phyloP scores from a whole-genome alignment of 2,888 invertebrate genomes.

The Phalera bucephala region DNA sequence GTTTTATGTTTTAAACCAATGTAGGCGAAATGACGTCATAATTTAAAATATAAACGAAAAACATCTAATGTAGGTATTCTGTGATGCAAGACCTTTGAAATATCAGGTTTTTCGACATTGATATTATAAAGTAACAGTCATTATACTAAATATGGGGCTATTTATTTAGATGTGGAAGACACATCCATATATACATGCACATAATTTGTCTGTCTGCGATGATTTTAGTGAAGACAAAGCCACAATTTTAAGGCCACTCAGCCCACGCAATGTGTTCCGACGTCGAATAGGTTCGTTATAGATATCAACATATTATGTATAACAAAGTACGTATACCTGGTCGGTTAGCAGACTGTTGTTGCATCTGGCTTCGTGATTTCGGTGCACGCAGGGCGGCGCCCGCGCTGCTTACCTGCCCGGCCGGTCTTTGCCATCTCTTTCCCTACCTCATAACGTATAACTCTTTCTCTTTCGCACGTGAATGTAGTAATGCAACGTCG shows the following conservation, averaged over 20 bases:
- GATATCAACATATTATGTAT: slow-evolving; percentile 14
- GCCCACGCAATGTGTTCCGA: slow-evolving; percentile 22
- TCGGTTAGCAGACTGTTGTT: slow-evolving; percentile 41
- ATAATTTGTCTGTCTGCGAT: neutral
- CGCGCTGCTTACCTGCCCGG: slow-evolving; percentile 53
- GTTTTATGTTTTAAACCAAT: neutral
- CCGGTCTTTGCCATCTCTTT: slow-evolving; percentile 52
- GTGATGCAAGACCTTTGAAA: neutral
- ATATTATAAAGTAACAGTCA: neutral
- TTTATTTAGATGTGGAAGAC: neutral
- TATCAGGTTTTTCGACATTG: neutral
- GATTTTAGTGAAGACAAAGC: slow-evolving; percentile 11
- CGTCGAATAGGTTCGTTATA: slow-evolving; percentile 17
- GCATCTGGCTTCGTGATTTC: slow-evolving; percentile 61
- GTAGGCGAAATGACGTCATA: neutral
- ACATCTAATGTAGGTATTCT: neutral
- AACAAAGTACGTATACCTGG: slow-evolving; percentile 24
- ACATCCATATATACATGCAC: too few species aligned
- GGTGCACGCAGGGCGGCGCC: slow-evolving; percentile 44
- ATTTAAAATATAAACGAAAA: neutral
- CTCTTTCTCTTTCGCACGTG: slow-evolving; percentile 31
- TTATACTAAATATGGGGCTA: neutral
- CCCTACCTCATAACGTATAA: slow-evolving; percentile 25
- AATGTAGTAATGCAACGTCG: slow-evolving; percentile 47
- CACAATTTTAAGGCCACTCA: slow-evolving; percentile 19